Evolutionary conservation across 2,113 vertebrate species (phyloP).

Genomic region (Pao palembangensis): DNA sequence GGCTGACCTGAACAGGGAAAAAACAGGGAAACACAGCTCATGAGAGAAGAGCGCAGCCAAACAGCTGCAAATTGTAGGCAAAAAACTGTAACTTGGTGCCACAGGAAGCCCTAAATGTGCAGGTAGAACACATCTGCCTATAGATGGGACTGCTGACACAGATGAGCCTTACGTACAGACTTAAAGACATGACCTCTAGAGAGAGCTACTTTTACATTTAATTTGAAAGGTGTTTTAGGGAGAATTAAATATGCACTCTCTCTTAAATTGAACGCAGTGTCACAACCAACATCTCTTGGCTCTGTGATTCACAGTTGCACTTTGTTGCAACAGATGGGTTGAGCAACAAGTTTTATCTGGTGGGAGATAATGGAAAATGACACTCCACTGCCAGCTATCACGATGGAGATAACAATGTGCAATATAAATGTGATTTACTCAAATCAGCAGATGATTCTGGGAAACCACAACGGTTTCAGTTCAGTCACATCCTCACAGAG

Average conservation of each 20-base stretch:
- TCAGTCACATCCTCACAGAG: neutral
- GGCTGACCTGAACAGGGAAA: constrained; percentile 20
- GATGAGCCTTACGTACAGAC: neutral
- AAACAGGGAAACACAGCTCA: constrained; percentile 1
- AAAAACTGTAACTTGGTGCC: neutral
- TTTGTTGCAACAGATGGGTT: constrained; percentile 52
- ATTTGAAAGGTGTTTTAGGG: constrained; percentile 6
- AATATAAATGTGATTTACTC: constrained; percentile 10
- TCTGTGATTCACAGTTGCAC: constrained; percentile 18
- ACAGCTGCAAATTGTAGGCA: constrained; percentile 15
- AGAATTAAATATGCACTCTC: constrained; percentile 13
- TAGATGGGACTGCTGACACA: neutral
- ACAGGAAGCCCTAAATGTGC: neutral
- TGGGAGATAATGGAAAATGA: constrained; percentile 13
- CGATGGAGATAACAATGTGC: neutral
- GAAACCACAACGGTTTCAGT: neutral
- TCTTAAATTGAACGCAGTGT: constrained; percentile 1
- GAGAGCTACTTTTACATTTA: constrained; percentile 6
- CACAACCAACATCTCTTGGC: constrained; percentile 4
- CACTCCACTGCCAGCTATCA: neutral
- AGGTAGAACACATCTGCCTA: neutral
- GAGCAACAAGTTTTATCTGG: constrained; percentile 6
- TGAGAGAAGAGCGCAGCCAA: neutral
- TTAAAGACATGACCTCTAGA: neutral
- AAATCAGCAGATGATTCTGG: constrained; percentile 16